phyloP scores from a whole-genome alignment of 53 echinoderm and acorn worm genomes.

The Hippasteria phrygiana region DNA sequence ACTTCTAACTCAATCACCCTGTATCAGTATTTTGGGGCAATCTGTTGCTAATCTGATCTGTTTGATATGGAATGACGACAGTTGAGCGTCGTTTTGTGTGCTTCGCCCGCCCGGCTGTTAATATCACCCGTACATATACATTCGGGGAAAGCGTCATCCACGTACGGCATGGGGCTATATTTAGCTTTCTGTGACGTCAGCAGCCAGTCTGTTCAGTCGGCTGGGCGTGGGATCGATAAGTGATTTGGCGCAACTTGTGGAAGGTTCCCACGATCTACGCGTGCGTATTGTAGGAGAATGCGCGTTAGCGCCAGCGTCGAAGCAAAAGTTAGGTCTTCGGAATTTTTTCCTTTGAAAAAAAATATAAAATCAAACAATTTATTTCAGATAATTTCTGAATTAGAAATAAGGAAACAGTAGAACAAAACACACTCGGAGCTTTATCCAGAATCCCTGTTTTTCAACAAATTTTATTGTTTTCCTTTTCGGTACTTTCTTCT shows the following conservation, averaged over 20 bases:
- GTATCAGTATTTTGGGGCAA: constrained; percentile 11
- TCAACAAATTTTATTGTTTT: too few relatives aligned
- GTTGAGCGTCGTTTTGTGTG: not conserved
- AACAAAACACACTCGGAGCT: too few relatives aligned
- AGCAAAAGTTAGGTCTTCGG: too few relatives aligned
- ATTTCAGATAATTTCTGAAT: too few relatives aligned
- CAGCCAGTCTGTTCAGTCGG: not conserved
- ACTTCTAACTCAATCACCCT: not conserved
- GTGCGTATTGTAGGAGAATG: not conserved
- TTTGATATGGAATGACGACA: constrained; percentile 39
- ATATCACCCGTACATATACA: not conserved
- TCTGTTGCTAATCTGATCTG: not conserved
- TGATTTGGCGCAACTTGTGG: constrained; percentile 27
- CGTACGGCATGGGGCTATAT: constrained; percentile 31
- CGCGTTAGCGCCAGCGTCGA: too few relatives aligned
- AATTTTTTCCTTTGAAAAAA: too few relatives aligned
- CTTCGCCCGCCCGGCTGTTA: not conserved
- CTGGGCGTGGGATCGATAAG: constrained; percentile 3
- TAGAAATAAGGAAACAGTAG: too few relatives aligned
- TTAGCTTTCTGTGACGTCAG: constrained; percentile 40
- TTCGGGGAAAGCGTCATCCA: not conserved
- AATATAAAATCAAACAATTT: too few relatives aligned
- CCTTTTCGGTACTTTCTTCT: too few relatives aligned
- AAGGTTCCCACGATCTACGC: constrained; percentile 31
- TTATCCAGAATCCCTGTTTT: too few relatives aligned